Evolutionary conservation across 1,140 invertebrate genomes (phyloP).

Genomic region (Sesamia nonagrioides): DNA sequence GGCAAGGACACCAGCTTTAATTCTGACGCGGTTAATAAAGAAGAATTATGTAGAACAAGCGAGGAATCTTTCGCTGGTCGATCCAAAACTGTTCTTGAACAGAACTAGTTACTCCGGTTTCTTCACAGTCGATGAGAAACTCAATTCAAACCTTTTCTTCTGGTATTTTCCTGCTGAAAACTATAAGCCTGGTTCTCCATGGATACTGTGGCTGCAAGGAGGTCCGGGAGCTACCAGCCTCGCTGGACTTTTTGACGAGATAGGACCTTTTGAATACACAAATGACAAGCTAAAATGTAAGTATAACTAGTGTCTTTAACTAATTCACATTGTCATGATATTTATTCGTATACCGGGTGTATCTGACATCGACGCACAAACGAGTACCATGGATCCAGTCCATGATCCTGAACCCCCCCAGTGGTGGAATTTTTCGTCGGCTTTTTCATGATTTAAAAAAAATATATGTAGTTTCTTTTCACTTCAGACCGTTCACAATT

Average conservation of each 20-base stretch:
- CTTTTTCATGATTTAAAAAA: too few relatives aligned
- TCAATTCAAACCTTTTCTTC: slow-evolving; percentile 94
- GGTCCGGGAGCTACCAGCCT: slow-evolving; percentile 90
- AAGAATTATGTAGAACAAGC: slow-evolving; percentile 62
- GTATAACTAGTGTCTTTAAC: slow-evolving; percentile 44
- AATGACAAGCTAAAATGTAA: slow-evolving; percentile 62
- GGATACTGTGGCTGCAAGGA: slow-evolving; percentile 95
- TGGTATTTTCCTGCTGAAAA: slow-evolving; percentile 93
- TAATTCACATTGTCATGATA: neutral
- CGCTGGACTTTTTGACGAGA: slow-evolving; percentile 91
- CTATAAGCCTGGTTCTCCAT: slow-evolving; percentile 86
- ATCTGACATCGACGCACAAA: too few relatives aligned
- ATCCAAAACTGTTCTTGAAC: slow-evolving; percentile 64
- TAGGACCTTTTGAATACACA: slow-evolving; percentile 88
- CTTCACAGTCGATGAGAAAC: slow-evolving; percentile 89
- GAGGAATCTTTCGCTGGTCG: slow-evolving; percentile 63
- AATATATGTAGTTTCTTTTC: too few relatives aligned
- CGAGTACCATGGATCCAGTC: too few relatives aligned
- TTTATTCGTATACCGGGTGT: too few relatives aligned
- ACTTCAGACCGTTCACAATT: too few relatives aligned
- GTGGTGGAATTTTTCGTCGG: too few relatives aligned
- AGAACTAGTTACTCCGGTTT: slow-evolving; percentile 74
- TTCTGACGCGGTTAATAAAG: slow-evolving; percentile 70
- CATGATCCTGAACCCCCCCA: too few relatives aligned
- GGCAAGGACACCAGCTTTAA: slow-evolving; percentile 54